Evolutionary conservation across 2,113 vertebrate species (phyloP).

Genomic region (Limanda limanda): DNA sequence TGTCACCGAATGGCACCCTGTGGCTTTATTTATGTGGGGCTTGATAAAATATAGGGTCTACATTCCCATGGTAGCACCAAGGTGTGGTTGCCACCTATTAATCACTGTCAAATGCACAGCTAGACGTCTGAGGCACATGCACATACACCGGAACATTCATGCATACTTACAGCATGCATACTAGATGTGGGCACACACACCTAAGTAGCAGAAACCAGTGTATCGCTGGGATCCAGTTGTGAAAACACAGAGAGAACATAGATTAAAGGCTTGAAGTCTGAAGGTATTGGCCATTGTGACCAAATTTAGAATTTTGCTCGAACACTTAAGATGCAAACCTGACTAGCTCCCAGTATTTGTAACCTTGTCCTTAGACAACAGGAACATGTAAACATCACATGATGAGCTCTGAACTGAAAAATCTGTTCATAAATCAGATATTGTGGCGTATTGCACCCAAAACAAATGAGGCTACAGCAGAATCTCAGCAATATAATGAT

Average conservation of each 20-base stretch:
- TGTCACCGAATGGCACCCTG: constrained; percentile 35
- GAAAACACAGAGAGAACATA: background rate
- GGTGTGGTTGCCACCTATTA: constrained; percentile 54
- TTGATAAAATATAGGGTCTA: constrained; percentile 62
- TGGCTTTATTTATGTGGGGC: constrained; percentile 70
- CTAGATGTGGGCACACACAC: background rate
- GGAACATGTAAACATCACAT: background rate
- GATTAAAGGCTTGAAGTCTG: background rate
- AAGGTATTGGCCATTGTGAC: background rate
- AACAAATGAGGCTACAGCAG: too few relatives aligned
- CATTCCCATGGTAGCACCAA: constrained; percentile 46
- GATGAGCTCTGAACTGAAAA: background rate
- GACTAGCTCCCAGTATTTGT: background rate
- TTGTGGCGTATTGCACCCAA: too few relatives aligned
- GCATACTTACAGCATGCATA: background rate
- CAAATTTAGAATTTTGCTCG: background rate
- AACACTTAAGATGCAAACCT: background rate
- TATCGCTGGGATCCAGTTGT: background rate
- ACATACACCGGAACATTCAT: background rate
- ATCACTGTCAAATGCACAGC: constrained; percentile 65
- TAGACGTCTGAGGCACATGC: constrained; percentile 22
- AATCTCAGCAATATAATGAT: too few relatives aligned
- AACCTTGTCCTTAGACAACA: background rate
- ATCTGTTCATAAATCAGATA: too few relatives aligned
- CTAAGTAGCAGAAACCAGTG: background rate